These are phyloP conservation scores for Mormyrus lacerda DNA, from an alignment of 2,113 vertebrate genomes.

Conservation along the genomic window DNA sequence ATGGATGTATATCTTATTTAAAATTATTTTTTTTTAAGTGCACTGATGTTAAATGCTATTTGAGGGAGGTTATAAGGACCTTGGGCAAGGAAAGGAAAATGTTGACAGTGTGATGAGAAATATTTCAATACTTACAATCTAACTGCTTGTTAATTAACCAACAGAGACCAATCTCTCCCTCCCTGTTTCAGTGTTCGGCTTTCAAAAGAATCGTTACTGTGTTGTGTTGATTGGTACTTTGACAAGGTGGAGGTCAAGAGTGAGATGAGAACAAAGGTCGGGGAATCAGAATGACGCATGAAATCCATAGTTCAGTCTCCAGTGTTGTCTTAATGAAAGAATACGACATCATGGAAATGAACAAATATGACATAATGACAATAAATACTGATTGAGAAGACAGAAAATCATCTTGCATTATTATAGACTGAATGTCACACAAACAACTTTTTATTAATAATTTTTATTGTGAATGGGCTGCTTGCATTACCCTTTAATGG, in stretches of 20 bases:
- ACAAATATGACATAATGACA: not conserved
- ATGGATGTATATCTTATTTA: too few relatives aligned
- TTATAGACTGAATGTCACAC: not conserved
- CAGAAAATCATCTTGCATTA: not conserved
- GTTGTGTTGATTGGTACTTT: not conserved
- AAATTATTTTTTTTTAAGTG: not conserved
- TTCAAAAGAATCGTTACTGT: not conserved
- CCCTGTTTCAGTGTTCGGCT: not conserved
- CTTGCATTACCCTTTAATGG: not conserved
- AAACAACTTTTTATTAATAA: not conserved
- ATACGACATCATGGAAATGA: not conserved
- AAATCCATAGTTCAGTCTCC: not conserved
- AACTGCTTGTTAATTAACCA: conserved; percentile 9
- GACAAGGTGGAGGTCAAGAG: not conserved
- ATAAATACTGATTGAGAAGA: not conserved
- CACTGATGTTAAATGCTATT: not conserved
- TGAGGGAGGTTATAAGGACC: not conserved
- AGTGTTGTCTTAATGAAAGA: not conserved
- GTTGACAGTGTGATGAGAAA: not conserved
- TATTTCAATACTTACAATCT: not conserved
- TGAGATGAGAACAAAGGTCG: not conserved
- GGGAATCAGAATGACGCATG: not conserved
- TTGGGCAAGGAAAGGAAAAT: not conserved
- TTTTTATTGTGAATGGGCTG: not conserved
- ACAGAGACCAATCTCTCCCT: not conserved